Base-by-base conservation (phyloP, 2,797 vertebrate species). In the Neosilurus hyrtlii region DNA sequence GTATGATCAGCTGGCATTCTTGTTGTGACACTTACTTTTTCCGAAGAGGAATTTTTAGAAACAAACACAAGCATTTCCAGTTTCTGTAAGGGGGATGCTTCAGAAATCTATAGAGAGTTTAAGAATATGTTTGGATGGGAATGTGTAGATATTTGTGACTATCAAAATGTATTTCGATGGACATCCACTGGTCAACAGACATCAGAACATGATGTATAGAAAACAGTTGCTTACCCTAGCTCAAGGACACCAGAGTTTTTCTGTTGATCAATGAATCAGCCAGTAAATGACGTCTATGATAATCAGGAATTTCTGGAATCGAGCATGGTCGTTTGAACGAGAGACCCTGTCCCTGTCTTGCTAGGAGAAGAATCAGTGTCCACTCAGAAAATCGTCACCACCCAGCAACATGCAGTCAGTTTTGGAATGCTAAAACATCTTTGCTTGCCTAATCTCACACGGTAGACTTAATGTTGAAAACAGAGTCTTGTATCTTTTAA, bases 231-330 rank as follows among this genome's bases (percentile, higher is more conserved):
- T 16, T 6, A 61, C 11, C 22, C 24, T 77, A 43, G 49, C 0
- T 49, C 62, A 49, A 49, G 75, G 54, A 49, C 20, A 49, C 0
- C 12, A 62, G 57, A 24, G 37, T 49, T 77, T 62, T 52, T 74
- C 30, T 37, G 12, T 4, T 18, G 20, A 61, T 61, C 30, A 10
- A 14, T 11, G 57, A 12, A 5, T 43, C 57, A 49, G 7, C 57
- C 26, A 76, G 35, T 78, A 12, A 77, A 77, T 62, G 57, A 16
- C 11, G 9, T 2, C 35, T 76, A 57, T 52, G 43, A 24, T 24
- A 3, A 54, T 62, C 14, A 49, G 59, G 14, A 63, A 63, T 61
- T 77, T 61, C 73, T 75, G 73, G 54, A 75, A 75, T 61, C 3
- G 35, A n/a, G 30, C 20, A 43, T 59, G 5, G 1, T n/a, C 35